Percentiles rank a stretch among this genome's conserved stretches.
Evolutionary conservation across 2,797 vertebrate species (phyloP).

Genomic region (Gallinago solitaria): DNA sequence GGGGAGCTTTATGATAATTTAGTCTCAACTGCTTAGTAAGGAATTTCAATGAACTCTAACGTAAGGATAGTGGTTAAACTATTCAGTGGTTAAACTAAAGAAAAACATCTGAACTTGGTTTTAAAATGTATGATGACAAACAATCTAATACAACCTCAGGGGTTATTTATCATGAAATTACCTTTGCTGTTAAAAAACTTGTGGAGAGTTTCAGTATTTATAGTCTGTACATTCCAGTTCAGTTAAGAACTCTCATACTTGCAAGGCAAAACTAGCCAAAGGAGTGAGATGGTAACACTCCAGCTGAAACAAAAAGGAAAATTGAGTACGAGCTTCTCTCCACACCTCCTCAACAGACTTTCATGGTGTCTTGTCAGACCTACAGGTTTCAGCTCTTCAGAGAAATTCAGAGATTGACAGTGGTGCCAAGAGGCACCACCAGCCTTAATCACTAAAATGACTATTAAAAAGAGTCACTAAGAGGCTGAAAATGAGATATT

Average conservation of each 20-base stretch:
- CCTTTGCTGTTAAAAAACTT: background rate
- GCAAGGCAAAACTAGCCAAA: background rate
- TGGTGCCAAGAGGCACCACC: background rate
- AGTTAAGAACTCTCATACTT: background rate
- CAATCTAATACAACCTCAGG: background rate
- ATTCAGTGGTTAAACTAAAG: background rate
- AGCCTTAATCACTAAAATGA: background rate
- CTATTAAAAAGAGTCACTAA: background rate
- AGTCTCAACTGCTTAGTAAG: background rate
- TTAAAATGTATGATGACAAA: background rate
- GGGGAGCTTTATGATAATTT: background rate
- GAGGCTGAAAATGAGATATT: background rate
- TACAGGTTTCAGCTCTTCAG: background rate
- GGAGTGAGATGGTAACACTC: background rate
- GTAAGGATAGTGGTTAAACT: background rate
- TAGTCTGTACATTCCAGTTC: background rate
- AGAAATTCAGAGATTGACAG: background rate
- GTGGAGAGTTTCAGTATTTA: background rate
- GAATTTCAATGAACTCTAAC: background rate
- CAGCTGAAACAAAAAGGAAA: background rate
- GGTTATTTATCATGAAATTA: background rate
- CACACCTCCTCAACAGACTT: background rate
- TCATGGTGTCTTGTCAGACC: background rate
- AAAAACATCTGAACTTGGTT: background rate
- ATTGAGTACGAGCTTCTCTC: background rate